Percentiles rank a stretch among this genome's conserved stretches.
phyloP scores from a whole-genome alignment of 2,113 vertebrate genomes.

The Muntiacus reevesi region DNA sequence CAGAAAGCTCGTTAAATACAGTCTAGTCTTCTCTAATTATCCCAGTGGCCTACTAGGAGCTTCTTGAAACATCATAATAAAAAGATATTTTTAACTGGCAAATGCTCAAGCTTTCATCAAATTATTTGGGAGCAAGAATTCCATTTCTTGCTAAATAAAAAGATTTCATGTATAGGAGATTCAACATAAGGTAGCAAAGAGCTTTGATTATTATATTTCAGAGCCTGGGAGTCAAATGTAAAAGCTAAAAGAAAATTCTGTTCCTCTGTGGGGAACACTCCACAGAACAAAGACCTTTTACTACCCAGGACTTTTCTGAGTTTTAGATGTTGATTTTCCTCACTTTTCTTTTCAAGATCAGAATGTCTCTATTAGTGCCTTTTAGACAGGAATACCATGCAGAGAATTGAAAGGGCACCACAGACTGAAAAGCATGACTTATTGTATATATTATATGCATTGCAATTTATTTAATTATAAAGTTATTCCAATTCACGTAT shows the following conservation, averaged over 20 bases:
- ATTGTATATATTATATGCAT: slow-evolving; percentile 75
- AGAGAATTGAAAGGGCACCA: slow-evolving; percentile 77
- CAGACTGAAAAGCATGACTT: slow-evolving; percentile 71
- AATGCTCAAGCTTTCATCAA: slow-evolving; percentile 82
- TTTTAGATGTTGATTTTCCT: slow-evolving; percentile 83
- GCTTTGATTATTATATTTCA: slow-evolving; percentile 87
- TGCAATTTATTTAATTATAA: slow-evolving; percentile 80
- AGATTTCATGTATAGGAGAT: slow-evolving; percentile 79
- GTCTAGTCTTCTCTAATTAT: slow-evolving; percentile 80
- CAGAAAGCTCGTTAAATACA: slow-evolving; percentile 66
- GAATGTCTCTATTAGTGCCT: slow-evolving; percentile 80
- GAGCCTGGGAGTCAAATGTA: slow-evolving; percentile 77
- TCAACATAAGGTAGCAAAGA: slow-evolving; percentile 79
- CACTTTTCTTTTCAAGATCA: slow-evolving; percentile 81
- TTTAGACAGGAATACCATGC: slow-evolving; percentile 76
- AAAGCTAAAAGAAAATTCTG: slow-evolving; percentile 83
- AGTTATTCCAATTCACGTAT: slow-evolving; percentile 67
- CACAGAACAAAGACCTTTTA: slow-evolving; percentile 83
- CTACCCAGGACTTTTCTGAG: slow-evolving; percentile 81
- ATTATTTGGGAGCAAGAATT: slow-evolving; percentile 81
- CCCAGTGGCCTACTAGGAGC: slow-evolving; percentile 71
- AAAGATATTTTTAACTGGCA: slow-evolving; percentile 80
- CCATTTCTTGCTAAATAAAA: slow-evolving; percentile 82
- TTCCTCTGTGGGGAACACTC: slow-evolving; percentile 84
- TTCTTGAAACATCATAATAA: slow-evolving; percentile 73